A percentile compares a stretch with the other conserved stretches of the same genome.
Conservation (phyloP, 2,888 invertebrate species). For the Steinernema carpocapsae region DNA sequence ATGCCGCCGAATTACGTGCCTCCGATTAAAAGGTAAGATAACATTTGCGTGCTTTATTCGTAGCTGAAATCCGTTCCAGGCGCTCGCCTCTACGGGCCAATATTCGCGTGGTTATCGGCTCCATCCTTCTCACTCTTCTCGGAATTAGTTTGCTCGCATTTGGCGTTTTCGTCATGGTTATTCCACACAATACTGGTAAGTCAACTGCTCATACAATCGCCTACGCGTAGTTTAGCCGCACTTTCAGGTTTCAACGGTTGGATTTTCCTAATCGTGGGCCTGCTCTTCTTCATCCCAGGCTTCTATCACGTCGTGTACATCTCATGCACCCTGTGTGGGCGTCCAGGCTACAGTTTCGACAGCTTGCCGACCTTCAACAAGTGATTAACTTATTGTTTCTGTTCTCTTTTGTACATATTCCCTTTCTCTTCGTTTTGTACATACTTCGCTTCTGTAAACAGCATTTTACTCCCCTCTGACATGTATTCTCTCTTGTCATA, state of each 20-base stretch:
- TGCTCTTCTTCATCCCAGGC: constrained; percentile 65
- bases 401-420: not conserved
- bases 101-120: constrained; percentile 61
- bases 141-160: constrained; percentile 52
- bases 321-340: constrained; percentile 61
- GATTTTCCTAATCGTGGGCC: constrained; percentile 55
- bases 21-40: not conserved
- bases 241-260: constrained; percentile 56
- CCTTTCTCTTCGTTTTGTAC: not conserved
- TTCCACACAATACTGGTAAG: constrained; percentile 53
- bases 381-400: constrained; percentile 9
- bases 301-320: constrained; percentile 67
- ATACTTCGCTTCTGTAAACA: not conserved
- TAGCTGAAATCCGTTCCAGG: constrained; percentile 47
- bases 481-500: not conserved
- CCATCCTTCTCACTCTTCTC: constrained; percentile 56
- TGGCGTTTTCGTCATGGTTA: constrained; percentile 50
- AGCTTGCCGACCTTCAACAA: constrained; percentile 65
- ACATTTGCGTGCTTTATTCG: not conserved
- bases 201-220: constrained; percentile 28
- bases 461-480: not conserved
- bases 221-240: not conserved
- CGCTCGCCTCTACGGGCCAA: constrained; percentile 59
- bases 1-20: constrained; percentile 44
- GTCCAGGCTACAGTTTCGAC: constrained; percentile 66